Percentiles rank a stretch among this genome's conserved stretches.
These are phyloP conservation scores for Leucoraja ocellata DNA, from an alignment of 2,797 vertebrate genomes.

Conservation along the genomic window DNA sequence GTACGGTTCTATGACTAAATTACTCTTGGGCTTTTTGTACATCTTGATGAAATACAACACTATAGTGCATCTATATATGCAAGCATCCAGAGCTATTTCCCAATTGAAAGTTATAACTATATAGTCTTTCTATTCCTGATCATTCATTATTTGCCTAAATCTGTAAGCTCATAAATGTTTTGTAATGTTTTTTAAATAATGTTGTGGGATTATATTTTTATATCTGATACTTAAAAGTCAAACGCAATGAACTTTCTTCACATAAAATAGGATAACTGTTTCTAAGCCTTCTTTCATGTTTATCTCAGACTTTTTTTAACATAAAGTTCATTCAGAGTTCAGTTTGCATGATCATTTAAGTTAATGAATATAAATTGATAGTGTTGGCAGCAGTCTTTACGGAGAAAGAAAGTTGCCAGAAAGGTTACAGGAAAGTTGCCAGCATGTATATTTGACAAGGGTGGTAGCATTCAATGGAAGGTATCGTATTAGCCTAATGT, in stretches of 20 bases:
- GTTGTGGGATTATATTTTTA: neutral
- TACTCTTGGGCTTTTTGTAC: too few species aligned
- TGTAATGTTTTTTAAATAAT: neutral
- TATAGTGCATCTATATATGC: too few species aligned
- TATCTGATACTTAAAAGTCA: neutral
- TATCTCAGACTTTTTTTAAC: neutral
- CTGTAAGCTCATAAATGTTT: neutral
- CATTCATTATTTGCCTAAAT: neutral
- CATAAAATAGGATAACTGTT: neutral
- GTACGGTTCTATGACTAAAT: too few species aligned
- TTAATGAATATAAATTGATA: slow-evolving; percentile 12
- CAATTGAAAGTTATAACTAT: neutral
- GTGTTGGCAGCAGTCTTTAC: neutral
- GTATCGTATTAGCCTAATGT: neutral
- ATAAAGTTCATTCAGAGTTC: slow-evolving; percentile 14
- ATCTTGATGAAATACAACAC: neutral
- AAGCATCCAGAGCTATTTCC: neutral
- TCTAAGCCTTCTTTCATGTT: neutral
- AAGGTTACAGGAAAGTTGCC: neutral
- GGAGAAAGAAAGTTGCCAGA: neutral
- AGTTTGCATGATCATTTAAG: neutral
- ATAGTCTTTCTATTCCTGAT: neutral
- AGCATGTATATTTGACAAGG: neutral
- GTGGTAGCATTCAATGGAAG: neutral
- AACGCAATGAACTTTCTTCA: neutral